Evolutionary conservation across 2,113 vertebrate species (phyloP).

Genomic region (Limnothrissa miodon): DNA sequence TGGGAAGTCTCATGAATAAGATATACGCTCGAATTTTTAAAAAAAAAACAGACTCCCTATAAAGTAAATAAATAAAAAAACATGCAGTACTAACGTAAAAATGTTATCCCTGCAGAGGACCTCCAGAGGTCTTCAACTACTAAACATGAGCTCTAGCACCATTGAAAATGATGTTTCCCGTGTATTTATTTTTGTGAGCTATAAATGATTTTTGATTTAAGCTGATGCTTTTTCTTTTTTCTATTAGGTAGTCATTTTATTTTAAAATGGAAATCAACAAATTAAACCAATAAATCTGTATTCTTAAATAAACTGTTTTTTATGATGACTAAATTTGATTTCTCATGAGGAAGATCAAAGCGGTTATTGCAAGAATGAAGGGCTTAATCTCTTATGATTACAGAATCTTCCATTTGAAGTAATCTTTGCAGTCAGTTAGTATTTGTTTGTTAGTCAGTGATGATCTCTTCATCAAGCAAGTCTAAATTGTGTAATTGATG

Average conservation of each 20-base stretch:
- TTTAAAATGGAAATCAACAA: not conserved
- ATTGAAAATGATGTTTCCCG: not conserved
- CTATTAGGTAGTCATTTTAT: not conserved
- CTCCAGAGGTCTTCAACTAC: conserved; percentile 1
- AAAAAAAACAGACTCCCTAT: conserved; percentile 31
- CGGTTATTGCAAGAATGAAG: not conserved
- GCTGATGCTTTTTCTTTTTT: not conserved
- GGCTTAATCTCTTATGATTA: not conserved
- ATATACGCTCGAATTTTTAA: conserved; percentile 50
- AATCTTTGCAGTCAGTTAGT: not conserved
- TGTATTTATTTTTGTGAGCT: not conserved
- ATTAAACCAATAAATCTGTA: not conserved
- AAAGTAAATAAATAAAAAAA: conserved; percentile 15
- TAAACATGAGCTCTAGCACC: not conserved
- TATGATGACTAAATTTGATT: not conserved
- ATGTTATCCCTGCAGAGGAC: not conserved
- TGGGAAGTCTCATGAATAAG: conserved; percentile 58
- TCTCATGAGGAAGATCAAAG: not conserved
- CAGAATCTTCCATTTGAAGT: not conserved
- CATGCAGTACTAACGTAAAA: not conserved
- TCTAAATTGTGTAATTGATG: not conserved
- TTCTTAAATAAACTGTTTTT: not conserved
- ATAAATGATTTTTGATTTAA: not conserved
- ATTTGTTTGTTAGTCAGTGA: not conserved
- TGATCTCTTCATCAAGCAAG: not conserved